phyloP scores from a whole-genome alignment of 2,888 invertebrate species.

The Zhuqinia jingwanae region DNA sequence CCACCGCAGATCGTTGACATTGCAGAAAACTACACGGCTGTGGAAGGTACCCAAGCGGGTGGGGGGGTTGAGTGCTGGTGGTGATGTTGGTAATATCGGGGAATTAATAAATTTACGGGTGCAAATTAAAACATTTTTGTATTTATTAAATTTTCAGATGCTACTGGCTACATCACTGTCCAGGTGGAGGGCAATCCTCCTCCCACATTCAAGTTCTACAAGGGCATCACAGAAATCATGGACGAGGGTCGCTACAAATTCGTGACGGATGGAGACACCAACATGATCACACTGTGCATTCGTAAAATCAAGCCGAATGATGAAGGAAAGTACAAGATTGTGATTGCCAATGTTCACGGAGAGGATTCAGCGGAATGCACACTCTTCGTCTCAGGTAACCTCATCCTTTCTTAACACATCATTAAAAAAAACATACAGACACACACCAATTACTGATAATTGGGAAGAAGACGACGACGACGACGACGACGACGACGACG shows the following conservation, averaged over 20 bases:
- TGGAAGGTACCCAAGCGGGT: constrained; percentile 93
- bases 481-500: too few species aligned
- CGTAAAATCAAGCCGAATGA: constrained; percentile 98
- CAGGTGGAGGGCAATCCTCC: constrained; percentile 97
- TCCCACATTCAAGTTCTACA: constrained; percentile 97
- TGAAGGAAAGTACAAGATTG: constrained; percentile 97
- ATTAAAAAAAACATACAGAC: too few species aligned
- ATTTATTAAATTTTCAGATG: constrained; percentile 84
- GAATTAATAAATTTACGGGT: not conserved
- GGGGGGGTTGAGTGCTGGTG: not conserved
- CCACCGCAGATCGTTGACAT: constrained; percentile 95
- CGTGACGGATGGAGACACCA: constrained; percentile 95
- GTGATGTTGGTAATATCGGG: not conserved
- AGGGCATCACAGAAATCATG: constrained; percentile 94
- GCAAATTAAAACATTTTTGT: not conserved
- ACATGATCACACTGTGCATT: constrained; percentile 95
- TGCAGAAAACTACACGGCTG: constrained; percentile 96
- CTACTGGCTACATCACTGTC: constrained; percentile 95
- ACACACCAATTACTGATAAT: too few species aligned
- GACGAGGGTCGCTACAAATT: constrained; percentile 98
- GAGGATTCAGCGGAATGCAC: constrained; percentile 98
- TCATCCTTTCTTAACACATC: not conserved
- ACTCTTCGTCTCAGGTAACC: constrained; percentile 95
- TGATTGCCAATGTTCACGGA: constrained; percentile 95
- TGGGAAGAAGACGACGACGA: too few species aligned